These are phyloP conservation scores for Strigops habroptila DNA, from an alignment of 2,113 vertebrate species.

Conservation along the genomic window DNA sequence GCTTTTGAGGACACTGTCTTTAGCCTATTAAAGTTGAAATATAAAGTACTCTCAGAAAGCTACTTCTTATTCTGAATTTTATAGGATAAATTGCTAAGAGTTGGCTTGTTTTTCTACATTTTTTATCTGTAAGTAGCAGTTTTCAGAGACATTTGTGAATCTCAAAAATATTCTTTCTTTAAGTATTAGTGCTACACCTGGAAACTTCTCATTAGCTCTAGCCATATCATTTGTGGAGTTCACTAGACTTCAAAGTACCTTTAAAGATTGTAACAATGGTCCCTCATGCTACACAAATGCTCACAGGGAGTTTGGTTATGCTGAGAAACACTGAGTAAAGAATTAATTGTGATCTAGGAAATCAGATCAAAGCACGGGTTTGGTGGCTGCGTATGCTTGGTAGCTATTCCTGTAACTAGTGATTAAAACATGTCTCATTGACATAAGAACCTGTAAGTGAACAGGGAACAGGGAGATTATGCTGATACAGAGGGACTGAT, in stretches of 20 bases:
- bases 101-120: not conserved
- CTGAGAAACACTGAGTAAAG: not conserved
- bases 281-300: not conserved
- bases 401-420: not conserved
- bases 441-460: not conserved
- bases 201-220: not conserved
- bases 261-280: not conserved
- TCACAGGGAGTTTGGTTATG: not conserved
- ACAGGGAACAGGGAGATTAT: not conserved
- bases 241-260: not conserved
- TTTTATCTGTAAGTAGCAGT: not conserved
- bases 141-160: not conserved
- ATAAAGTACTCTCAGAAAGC: not conserved
- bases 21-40: not conserved
- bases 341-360: not conserved
- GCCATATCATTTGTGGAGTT: not conserved
- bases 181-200: not conserved
- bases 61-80: not conserved
- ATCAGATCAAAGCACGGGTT: not conserved
- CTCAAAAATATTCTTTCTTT: not conserved
- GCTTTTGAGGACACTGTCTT: not conserved
- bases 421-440: not conserved
- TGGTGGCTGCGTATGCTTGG: not conserved
- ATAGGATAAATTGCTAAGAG: not conserved
- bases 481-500: not conserved